Conservation (phyloP, 2,888 invertebrate species). For the Dasypogon diadema region DNA sequence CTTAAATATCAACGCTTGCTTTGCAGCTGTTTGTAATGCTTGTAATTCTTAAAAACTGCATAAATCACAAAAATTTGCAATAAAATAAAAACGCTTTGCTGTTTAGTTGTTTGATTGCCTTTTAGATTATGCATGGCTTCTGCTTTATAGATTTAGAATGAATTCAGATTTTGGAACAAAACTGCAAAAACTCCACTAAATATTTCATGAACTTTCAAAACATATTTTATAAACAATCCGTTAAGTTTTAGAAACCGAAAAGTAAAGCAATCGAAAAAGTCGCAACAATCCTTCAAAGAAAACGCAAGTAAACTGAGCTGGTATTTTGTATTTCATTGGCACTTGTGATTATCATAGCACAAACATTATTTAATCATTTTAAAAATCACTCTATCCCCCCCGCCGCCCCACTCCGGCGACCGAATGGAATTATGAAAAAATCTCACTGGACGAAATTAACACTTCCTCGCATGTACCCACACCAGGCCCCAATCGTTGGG, state of each 20-base stretch:
- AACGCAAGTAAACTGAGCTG: conserved; percentile 42
- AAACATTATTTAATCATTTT: conserved; percentile 35
- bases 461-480: conserved; percentile 32
- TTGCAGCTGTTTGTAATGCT: neutral
- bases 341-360: conserved; percentile 46
- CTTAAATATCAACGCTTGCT: neutral
- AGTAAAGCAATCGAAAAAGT: neutral
- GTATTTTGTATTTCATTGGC: conserved; percentile 26
- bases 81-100: neutral
- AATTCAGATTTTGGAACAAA: neutral
- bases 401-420: conserved; percentile 1
- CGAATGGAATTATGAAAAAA: conserved; percentile 37
- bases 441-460: conserved; percentile 39
- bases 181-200: too few species aligned
- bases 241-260: neutral
- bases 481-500: neutral
- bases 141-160: neutral
- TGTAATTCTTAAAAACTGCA: neutral
- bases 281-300: conserved; percentile 35
- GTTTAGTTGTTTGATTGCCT: conserved; percentile 34
- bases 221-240: too few species aligned
- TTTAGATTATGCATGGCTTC: conserved; percentile 35
- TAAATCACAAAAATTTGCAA: neutral
- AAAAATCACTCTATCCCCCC: conserved; percentile 41
- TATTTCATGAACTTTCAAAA: too few species aligned